Conservation (phyloP, 1,140 invertebrate species). For the Carcinoscorpius rotundicauda region DNA sequence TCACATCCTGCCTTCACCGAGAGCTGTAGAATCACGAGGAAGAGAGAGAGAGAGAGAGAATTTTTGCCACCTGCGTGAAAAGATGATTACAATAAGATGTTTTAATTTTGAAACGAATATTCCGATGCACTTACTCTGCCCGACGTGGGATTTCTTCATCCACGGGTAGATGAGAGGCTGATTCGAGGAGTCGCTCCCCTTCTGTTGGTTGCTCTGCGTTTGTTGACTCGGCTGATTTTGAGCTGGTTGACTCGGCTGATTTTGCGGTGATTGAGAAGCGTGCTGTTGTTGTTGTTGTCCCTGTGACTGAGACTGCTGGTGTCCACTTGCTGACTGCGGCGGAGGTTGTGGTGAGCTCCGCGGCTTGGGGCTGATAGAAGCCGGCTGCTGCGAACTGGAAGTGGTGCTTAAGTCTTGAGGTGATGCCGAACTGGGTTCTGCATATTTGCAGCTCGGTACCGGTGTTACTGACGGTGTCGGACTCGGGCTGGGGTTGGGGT, state of each 20-base stretch:
- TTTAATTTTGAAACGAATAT: too few relatives aligned
- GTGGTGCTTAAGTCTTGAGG: conserved; percentile 20
- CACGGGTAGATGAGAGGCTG: conserved; percentile 92
- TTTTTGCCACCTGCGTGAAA: not conserved
- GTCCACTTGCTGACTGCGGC: conserved; percentile 36
- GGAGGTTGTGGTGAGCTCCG: conserved; percentile 34
- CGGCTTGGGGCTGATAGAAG: conserved; percentile 12
- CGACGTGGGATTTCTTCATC: conserved; percentile 97
- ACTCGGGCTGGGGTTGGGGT: conserved; percentile 14
- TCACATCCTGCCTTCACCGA: not conserved
- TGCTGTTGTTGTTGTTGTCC: conserved; percentile 14
- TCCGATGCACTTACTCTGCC: conserved; percentile 24
- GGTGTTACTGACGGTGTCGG: conserved; percentile 19
- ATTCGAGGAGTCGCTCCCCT: conserved; percentile 34
- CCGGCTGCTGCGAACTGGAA: conserved; percentile 6
- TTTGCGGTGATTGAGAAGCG: conserved; percentile 14
- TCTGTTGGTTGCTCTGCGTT: conserved; percentile 1
- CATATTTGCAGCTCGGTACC: conserved; percentile 20
- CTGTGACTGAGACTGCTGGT: conserved; percentile 10
- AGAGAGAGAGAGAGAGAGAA: too few relatives aligned
- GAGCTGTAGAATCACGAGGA: too few relatives aligned
- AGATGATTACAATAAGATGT: conserved; percentile 27
- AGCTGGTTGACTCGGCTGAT: conserved; percentile 35
- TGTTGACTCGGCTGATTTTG: conserved; percentile 13
- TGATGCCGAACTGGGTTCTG: conserved; percentile 15